Evolutionary conservation across 2,113 vertebrate genomes (phyloP).

Genomic region (Cygnus buccinator): DNA sequence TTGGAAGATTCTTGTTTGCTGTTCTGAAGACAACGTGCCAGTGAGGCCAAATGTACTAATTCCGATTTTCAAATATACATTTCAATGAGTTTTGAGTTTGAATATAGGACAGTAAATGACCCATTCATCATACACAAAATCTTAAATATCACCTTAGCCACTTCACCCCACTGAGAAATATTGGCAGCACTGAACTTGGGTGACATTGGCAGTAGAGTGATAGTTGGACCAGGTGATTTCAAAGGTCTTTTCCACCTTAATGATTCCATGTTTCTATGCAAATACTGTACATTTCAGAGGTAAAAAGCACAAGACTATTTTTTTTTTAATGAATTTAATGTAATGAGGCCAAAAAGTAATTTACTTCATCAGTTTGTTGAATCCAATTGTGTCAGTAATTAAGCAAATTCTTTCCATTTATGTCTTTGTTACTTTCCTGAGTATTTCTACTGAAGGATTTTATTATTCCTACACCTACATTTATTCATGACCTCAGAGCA

Average conservation of each 20-base stretch:
- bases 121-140: background rate
- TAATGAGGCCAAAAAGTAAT: background rate
- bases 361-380: background rate
- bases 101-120: background rate
- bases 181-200: background rate
- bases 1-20: background rate
- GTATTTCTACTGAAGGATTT: background rate
- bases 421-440: background rate
- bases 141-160: conserved; percentile 14
- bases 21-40: background rate
- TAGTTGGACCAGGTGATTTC: no score
- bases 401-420: background rate
- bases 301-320: background rate
- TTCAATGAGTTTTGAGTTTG: background rate
- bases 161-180: background rate
- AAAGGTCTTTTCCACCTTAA: no score
- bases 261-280: background rate
- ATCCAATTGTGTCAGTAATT: background rate
- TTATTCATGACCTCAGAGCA: background rate
- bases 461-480: background rate
- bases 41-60: background rate
- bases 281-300: background rate
- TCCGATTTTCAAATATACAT: background rate
- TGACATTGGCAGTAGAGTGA: no score
- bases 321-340: background rate